phyloP scores from a whole-genome alignment of 2,797 vertebrate genomes.

The Sebastes jordani region DNA sequence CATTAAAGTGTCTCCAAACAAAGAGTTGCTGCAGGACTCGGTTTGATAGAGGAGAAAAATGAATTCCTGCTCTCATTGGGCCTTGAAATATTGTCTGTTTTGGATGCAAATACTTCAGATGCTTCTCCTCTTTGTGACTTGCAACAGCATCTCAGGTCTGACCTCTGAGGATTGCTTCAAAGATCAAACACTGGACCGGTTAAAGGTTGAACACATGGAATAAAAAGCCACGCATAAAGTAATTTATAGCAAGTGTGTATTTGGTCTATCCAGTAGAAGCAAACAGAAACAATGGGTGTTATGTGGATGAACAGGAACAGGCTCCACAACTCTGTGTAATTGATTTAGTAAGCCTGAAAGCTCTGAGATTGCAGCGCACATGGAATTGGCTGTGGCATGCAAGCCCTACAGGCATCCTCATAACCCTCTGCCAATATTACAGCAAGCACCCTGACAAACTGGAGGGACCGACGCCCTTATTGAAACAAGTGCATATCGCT shows the following conservation, averaged over 20 bases:
- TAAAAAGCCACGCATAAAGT: constrained; percentile 10
- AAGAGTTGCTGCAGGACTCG: constrained; percentile 55
- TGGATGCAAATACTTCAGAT: constrained; percentile 27
- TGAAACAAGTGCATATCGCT: constrained; percentile 60
- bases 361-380: constrained; percentile 68
- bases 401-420: constrained; percentile 69
- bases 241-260: constrained; percentile 38
- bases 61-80: constrained; percentile 16
- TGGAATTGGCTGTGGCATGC: constrained; percentile 64
- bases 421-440: constrained; percentile 72
- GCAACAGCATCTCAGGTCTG: constrained; percentile 19
- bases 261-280: constrained; percentile 22
- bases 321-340: constrained; percentile 78
- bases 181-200: constrained; percentile 13
- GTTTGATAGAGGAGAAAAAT: constrained; percentile 37
- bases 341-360: constrained; percentile 80
- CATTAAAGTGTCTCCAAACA: constrained; percentile 67
- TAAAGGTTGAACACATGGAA: constrained; percentile 22
- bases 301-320: constrained; percentile 46
- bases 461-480: constrained; percentile 48
- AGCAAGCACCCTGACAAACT: constrained; percentile 56
- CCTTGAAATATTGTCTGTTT: constrained; percentile 47
- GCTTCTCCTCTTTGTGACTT: constrained; percentile 18
- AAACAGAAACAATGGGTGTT: constrained; percentile 59
- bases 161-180: constrained; percentile 22